These are phyloP conservation scores for Oryzias melastigma DNA, from an alignment of 2,113 vertebrate genomes.

Conservation along the genomic window DNA sequence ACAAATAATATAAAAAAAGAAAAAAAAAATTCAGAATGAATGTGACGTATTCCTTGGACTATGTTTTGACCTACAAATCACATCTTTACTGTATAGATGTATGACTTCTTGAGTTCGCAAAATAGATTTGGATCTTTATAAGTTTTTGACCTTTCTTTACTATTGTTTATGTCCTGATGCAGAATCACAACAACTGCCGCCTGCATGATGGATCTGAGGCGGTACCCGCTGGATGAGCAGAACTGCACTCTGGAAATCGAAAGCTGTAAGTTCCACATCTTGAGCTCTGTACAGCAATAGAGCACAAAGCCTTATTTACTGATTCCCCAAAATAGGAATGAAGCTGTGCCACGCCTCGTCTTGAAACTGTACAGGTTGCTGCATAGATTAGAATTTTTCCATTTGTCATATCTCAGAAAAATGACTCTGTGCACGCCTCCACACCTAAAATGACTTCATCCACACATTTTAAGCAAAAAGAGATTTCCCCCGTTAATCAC, in stretches of 20 bases:
- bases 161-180: slow-evolving; percentile 48
- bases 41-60: too few species aligned
- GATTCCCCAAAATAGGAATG: slow-evolving; percentile 47
- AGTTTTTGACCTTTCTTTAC: neutral
- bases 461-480: slow-evolving; percentile 20
- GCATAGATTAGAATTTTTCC: slow-evolving; percentile 53
- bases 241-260: slow-evolving; percentile 99
- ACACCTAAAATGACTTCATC: slow-evolving; percentile 18
- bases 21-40: too few species aligned
- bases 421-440: slow-evolving; percentile 24
- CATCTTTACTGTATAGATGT: too few species aligned
- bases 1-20: too few species aligned
- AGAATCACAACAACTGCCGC: slow-evolving; percentile 99
- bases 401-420: slow-evolving; percentile 35
- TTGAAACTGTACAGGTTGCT: slow-evolving; percentile 48
- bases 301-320: slow-evolving; percentile 13
- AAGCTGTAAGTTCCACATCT: slow-evolving; percentile 84
- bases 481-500: slow-evolving; percentile 14
- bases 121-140: too few species aligned
- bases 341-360: slow-evolving; percentile 15
- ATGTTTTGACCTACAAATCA: too few species aligned
- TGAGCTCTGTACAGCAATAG: slow-evolving; percentile 26
- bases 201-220: slow-evolving; percentile 98
- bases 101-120: too few species aligned
- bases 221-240: slow-evolving; percentile 91